Evolutionary conservation across 2,797 vertebrate genomes (phyloP), one percentile per base, ranked within the genome.

Genomic region (Hirundo rustica): DNA sequence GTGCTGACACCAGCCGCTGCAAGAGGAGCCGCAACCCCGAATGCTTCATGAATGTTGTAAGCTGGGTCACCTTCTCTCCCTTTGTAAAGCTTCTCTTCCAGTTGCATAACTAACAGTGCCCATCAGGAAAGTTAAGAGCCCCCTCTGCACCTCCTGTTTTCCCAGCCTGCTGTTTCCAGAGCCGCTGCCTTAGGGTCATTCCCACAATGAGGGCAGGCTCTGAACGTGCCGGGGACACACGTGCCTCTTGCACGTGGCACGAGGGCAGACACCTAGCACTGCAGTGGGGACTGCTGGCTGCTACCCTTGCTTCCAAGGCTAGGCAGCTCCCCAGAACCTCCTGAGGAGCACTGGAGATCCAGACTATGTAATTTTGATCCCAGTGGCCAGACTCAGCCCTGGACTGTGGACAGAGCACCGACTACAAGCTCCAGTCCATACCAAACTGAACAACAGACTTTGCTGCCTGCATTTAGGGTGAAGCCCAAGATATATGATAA

Each of bases 11-110:
- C 48, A 70, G 16, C 51, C 30, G 4, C 27, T 13, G 5, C 60
- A 68, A 32, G 70, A 72, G 61, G 64, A 38, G 45, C 17, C 57
- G 19, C 14, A 54, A 95, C 34, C 94, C 93, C 0, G 94, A 97
- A 48, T 89, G 80, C 12, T 96, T 96, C 68, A 93, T 97, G 93
- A 97, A 96, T 0, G 64, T 95, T 47, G 96, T 97, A 89, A 94
- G 96, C 86, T 40, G 30, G 11, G 21, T 65, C 55, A n/a, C 23
- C 17, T 67, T 67, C 79, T 85, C n/a, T 51, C 19, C 2, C 20
- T 57, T 61, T 38, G 75, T 64, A 27, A 86, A 42, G 0, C 10
- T 2, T 65, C 27, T 51, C 26, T 66, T 9, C 5, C 4, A 27
- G 10, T 8, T 23, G 6, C n/a, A 30, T 36, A 42, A 40, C 44